Base-by-base conservation (phyloP, 2,797 vertebrate species). In the Chaetophractus vellerosus region DNA sequence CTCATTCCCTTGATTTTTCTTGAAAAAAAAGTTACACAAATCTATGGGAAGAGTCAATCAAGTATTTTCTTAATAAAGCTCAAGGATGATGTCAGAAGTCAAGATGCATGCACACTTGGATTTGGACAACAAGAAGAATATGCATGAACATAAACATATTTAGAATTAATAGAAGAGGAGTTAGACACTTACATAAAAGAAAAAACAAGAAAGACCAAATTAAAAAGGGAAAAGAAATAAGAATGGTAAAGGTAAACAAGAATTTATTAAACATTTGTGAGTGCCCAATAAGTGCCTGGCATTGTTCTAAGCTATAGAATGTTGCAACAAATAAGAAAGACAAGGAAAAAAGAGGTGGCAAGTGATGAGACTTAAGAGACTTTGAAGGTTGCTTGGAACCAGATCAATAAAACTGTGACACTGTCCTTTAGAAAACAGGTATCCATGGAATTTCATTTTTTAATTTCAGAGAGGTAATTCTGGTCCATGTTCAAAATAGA, bases 181-280 rank as follows among this genome's bases (percentile, higher is more conserved):
- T 28, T 71, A 23, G 5, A 90, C 6, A 87, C 5, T 55, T 26
- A 78, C 41, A 38, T 9, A 71, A 68, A 81, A 14, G n/a, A 33
- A 76, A 71, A 63, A 78, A 64, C 9, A 52, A 55, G 66, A 38
- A 92, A 79, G 21, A 52, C 31, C 50, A 36, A 24, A 78, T 41
- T 88, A 14, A 68, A 55, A 90, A 90, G 4, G 38, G 74, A 93
- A 38, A 33, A 76, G 55, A 81, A 6, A 31, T 69, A 38, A 83
- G 33, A 82, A 68, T 33, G 12, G 2, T 24, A 57, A 38, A 2
- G 2, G 4, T 88, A 41, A 88, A 64, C 74, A 48, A 1, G 10
- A 59, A 78, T 82, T 88, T 31, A 36, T 31, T 52, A 72, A 81
- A 72, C 52, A 84, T 84, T 33, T 79, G 12, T 74, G 38, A 91